phyloP scores from a whole-genome alignment of 2,797 vertebrate species.

The Sebastiscus albofasciatus region DNA sequence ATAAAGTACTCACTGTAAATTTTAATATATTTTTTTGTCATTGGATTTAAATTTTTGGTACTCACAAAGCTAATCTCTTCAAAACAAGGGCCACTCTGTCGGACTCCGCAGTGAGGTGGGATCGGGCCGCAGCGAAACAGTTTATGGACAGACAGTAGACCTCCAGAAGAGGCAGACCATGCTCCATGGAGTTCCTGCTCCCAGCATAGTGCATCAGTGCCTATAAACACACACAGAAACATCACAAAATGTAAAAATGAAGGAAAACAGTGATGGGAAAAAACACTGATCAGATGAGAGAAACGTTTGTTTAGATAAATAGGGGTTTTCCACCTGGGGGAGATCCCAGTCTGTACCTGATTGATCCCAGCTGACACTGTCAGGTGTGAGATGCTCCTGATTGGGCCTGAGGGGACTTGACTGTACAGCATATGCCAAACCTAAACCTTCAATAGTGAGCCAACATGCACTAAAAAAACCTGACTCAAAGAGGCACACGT shows the following conservation, averaged over 20 bases:
- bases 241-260: neutral
- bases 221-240: slow-evolving; percentile 73
- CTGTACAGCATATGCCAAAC: slow-evolving; percentile 10
- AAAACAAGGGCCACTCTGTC: slow-evolving; percentile 94
- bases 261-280: neutral
- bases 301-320: slow-evolving; percentile 1
- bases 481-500: neutral
- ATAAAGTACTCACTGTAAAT: neutral
- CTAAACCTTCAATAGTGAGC: slow-evolving; percentile 7
- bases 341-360: slow-evolving; percentile 28
- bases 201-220: slow-evolving; percentile 94
- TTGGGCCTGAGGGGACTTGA: slow-evolving; percentile 65
- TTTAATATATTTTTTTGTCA: neutral
- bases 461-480: neutral
- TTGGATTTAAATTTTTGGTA: slow-evolving; percentile 4
- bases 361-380: slow-evolving; percentile 66
- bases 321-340: slow-evolving; percentile 33
- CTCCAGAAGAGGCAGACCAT: slow-evolving; percentile 92
- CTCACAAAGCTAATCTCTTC: slow-evolving; percentile 97
- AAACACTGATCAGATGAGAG: neutral
- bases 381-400: slow-evolving; percentile 50
- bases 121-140: slow-evolving; percentile 93
- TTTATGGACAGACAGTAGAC: slow-evolving; percentile 97
- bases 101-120: slow-evolving; percentile 94
- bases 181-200: slow-evolving; percentile 93